Evolutionary conservation across 2,797 vertebrate species (phyloP).

Genomic region (Microctenopoma steveboyesi): DNA sequence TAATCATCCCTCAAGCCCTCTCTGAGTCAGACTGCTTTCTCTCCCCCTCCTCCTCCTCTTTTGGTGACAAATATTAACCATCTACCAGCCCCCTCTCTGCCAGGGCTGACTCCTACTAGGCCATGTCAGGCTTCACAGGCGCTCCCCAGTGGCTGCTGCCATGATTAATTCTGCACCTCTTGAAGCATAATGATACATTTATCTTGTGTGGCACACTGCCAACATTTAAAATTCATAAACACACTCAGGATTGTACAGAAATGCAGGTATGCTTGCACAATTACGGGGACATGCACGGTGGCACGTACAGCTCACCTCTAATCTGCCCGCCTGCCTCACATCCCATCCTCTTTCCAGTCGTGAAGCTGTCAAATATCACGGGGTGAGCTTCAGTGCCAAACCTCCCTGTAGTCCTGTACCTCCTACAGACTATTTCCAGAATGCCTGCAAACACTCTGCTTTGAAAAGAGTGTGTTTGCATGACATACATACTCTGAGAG

Average conservation of each 20-base stretch:
- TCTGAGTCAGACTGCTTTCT: conserved; percentile 19
- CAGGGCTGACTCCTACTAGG: conserved; percentile 32
- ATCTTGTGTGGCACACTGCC: conserved; percentile 55
- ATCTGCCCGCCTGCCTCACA: conserved; percentile 35
- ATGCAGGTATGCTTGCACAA: conserved; percentile 16
- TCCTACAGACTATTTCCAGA: conserved; percentile 52
- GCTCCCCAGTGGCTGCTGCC: conserved; percentile 36
- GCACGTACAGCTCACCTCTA: conserved; percentile 21
- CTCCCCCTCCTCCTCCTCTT: conserved; percentile 8
- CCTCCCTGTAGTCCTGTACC: conserved; percentile 41
- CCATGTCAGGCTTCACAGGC: conserved; percentile 38
- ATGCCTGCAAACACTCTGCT: conserved; percentile 36
- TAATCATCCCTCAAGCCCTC: conserved; percentile 18
- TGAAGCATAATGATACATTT: conserved; percentile 69
- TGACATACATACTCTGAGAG: conserved; percentile 29
- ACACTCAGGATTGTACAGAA: conserved; percentile 10
- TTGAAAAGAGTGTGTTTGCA: conserved; percentile 24
- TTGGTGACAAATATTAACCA: conserved; percentile 45
- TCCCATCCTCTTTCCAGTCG: conserved; percentile 52
- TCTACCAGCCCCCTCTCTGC: conserved; percentile 15
- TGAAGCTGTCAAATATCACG: conserved; percentile 56
- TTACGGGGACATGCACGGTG: conserved; percentile 16
- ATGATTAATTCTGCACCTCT: conserved; percentile 70
- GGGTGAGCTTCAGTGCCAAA: conserved; percentile 45
- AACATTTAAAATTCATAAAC: conserved; percentile 50